Evolutionary conservation across 2,888 invertebrate genomes (phyloP).

Genomic region (Pollenia labialis): DNA sequence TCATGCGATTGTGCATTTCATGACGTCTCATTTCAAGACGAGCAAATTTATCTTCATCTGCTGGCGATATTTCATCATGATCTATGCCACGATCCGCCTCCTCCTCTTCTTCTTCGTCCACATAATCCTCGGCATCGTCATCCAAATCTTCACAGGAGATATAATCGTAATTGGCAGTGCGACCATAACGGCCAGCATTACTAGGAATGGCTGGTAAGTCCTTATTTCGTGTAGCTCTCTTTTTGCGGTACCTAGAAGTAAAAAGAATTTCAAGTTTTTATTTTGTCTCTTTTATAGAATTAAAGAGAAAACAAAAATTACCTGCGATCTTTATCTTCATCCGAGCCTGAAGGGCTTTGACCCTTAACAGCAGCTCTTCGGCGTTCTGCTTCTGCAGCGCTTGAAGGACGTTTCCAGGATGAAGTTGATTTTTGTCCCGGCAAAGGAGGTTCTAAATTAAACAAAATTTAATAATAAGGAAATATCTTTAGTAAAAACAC

Average conservation of each 20-base stretch:
- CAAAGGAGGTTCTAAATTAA: conserved; percentile 67
- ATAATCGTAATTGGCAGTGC: conserved; percentile 82
- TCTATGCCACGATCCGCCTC: conserved; percentile 61
- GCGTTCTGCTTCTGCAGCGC: conserved; percentile 86
- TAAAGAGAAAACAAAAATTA: conserved; percentile 74
- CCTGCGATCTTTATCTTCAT: conserved; percentile 86
- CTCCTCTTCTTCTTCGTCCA: conserved; percentile 79
- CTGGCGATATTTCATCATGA: conserved; percentile 78
- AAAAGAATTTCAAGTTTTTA: background rate
- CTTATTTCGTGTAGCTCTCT: conserved; percentile 84
- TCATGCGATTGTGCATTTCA: conserved; percentile 84
- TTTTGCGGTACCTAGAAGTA: conserved; percentile 82
- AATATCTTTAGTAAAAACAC: background rate
- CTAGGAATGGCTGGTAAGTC: conserved; percentile 75
- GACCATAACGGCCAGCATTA: conserved; percentile 66
- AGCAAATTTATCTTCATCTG: conserved; percentile 84
- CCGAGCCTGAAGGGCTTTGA: conserved; percentile 84
- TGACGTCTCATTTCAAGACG: conserved; percentile 83
- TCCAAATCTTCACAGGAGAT: conserved; percentile 82
- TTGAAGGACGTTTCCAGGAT: conserved; percentile 86
- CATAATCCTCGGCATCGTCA: conserved; percentile 81
- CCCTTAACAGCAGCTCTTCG: conserved; percentile 76
- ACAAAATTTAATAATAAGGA: background rate
- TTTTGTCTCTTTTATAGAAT: background rate
- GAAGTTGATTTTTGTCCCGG: conserved; percentile 79